phyloP scores from a whole-genome alignment of 2,888 invertebrate genomes.

The Acrobasis repandana region DNA sequence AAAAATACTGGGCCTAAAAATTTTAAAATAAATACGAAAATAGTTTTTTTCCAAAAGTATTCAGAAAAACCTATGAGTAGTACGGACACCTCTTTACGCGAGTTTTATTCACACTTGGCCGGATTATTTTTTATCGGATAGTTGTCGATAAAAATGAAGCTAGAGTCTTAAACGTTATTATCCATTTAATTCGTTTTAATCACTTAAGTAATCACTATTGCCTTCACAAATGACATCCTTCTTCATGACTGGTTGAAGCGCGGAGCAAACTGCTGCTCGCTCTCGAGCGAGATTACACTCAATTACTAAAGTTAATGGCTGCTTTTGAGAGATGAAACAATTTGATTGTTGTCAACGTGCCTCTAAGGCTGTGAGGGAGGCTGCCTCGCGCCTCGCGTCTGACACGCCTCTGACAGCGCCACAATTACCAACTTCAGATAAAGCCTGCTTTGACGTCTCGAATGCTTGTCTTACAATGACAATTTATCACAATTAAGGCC shows the following conservation, averaged over 20 bases:
- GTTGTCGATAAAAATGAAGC: too few species aligned
- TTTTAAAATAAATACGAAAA: too few species aligned
- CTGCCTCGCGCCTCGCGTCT: constrained; percentile 10
- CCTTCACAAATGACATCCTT: too few species aligned
- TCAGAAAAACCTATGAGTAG: too few species aligned
- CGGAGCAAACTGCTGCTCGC: constrained; percentile 25
- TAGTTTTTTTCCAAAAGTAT: too few species aligned
- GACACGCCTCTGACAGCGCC: constrained; percentile 31
- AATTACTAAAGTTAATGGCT: constrained; percentile 35
- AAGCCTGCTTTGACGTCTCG: constrained; percentile 31
- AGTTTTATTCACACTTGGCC: too few species aligned
- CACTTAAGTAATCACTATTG: too few species aligned
- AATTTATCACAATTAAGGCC: constrained; percentile 32
- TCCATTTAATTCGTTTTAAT: too few species aligned
- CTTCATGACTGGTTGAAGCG: neutral
- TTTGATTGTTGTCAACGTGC: constrained; percentile 31
- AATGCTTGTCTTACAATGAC: constrained; percentile 31
- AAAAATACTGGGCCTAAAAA: too few species aligned
- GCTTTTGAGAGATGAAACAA: constrained; percentile 31
- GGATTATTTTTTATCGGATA: too few species aligned
- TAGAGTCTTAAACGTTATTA: too few species aligned
- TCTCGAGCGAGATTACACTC: constrained; percentile 34
- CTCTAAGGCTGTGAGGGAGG: constrained; percentile 7
- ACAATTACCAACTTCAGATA: constrained; percentile 32
- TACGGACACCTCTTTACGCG: too few species aligned